Percentiles rank a stretch among this genome's conserved stretches.
phyloP scores from a whole-genome alignment of 2,888 invertebrate species.

The Dicycla oo region DNA sequence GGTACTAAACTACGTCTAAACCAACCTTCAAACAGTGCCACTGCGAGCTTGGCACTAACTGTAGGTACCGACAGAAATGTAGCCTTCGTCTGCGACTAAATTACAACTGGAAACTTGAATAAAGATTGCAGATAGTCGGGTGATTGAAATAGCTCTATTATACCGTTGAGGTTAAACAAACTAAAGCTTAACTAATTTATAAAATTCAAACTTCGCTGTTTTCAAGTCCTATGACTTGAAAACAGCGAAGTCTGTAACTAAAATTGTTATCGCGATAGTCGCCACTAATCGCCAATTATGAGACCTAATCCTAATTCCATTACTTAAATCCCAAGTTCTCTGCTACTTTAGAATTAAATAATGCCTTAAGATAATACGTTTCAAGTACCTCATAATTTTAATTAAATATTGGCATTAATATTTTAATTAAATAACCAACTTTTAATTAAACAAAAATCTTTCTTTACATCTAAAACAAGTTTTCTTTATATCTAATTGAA shows the following conservation, averaged over 20 bases:
- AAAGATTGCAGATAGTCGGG: background rate
- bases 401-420: constrained; percentile 30
- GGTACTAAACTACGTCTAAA: background rate
- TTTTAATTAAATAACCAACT: constrained; percentile 33
- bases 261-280: background rate
- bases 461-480: background rate
- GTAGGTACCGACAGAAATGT: background rate
- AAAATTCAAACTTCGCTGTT: too few relatives aligned
- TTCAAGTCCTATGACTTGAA: too few relatives aligned
- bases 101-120: constrained; percentile 26
- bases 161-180: background rate
- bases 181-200: background rate
- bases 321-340: constrained; percentile 35
- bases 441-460: constrained; percentile 22
- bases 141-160: constrained; percentile 41
- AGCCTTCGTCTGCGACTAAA: constrained; percentile 3
- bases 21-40: constrained; percentile 23
- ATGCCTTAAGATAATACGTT: constrained; percentile 26
- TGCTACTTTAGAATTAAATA: constrained; percentile 36
- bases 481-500: constrained; percentile 17
- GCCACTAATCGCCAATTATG: background rate
- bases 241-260: background rate
- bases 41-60: constrained; percentile 22
- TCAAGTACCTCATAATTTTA: constrained; percentile 20
- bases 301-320: constrained; percentile 31